phyloP scores from a whole-genome alignment of 2,797 vertebrate species.

The Myotis daubentonii region DNA sequence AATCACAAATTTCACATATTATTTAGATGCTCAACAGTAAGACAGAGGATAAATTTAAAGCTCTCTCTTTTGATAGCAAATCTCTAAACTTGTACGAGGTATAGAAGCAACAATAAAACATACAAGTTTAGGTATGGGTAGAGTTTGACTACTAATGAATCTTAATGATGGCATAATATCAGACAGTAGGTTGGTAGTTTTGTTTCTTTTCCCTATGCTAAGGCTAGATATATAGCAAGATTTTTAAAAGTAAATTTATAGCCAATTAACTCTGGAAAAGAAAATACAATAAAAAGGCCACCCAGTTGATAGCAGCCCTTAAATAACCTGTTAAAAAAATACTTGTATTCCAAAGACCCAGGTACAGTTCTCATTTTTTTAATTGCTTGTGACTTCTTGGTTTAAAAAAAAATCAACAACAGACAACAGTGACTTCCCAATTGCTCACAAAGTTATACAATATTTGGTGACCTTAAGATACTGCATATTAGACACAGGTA shows the following conservation, averaged over 20 bases:
- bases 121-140: not conserved
- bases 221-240: constrained; percentile 26
- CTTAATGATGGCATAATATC: not conserved
- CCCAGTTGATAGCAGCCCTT: not conserved
- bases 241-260: constrained; percentile 55
- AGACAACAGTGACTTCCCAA: not conserved
- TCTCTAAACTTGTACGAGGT: not conserved
- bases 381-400: not conserved
- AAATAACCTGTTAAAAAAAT: constrained; percentile 56
- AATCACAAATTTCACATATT: not conserved
- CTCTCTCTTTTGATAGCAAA: not conserved
- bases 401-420: not conserved
- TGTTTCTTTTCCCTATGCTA: not conserved
- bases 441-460: not conserved
- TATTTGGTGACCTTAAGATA: not conserved
- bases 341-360: constrained; percentile 20
- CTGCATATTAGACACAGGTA: not conserved
- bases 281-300: constrained; percentile 61
- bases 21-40: constrained; percentile 12
- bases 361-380: constrained; percentile 38
- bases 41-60: not conserved
- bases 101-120: not conserved
- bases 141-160: not conserved
- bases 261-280: constrained; percentile 61
- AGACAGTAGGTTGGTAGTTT: not conserved